A percentile compares a stretch with the other conserved stretches of the same genome.
Evolutionary conservation across 2,113 vertebrate species (phyloP).

Genomic region (Psammodynastes pulverulentus): DNA sequence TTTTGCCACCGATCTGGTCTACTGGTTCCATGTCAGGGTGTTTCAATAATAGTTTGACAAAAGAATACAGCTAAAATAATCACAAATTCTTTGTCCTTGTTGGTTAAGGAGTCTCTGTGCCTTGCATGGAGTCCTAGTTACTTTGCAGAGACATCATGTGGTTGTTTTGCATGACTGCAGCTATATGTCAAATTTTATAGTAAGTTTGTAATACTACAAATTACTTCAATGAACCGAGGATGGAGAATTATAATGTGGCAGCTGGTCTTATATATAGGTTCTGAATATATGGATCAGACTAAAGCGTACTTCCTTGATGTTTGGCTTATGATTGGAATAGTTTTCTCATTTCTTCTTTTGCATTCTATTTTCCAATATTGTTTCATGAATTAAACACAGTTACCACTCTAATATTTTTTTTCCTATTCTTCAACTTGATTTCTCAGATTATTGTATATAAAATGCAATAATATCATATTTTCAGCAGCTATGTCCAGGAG

Average conservation of each 20-base stretch:
- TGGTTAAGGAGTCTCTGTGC: background rate
- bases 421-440: background rate
- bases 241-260: background rate
- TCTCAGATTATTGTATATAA: conserved; percentile 12
- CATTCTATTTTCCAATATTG: background rate
- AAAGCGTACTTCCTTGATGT: background rate
- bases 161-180: conserved; percentile 4
- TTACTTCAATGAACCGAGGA: background rate
- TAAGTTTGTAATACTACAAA: background rate
- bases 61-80: background rate
- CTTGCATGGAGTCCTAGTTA: background rate
- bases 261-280: background rate
- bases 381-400: background rate
- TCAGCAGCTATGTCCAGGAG: background rate
- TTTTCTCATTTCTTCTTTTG: conserved; percentile 1
- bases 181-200: background rate
- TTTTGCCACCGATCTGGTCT: conserved; percentile 8
- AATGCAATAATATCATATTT: conserved; percentile 16
- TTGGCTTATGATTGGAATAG: background rate
- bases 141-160: conserved; percentile 25
- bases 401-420: background rate
- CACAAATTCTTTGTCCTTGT: background rate
- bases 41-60: background rate
- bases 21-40: background rate
- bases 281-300: background rate